Percentiles rank a stretch among this genome's conserved stretches.
Evolutionary conservation across 2,113 vertebrate species (phyloP).

Genomic region (Spheniscus mendiculus): DNA sequence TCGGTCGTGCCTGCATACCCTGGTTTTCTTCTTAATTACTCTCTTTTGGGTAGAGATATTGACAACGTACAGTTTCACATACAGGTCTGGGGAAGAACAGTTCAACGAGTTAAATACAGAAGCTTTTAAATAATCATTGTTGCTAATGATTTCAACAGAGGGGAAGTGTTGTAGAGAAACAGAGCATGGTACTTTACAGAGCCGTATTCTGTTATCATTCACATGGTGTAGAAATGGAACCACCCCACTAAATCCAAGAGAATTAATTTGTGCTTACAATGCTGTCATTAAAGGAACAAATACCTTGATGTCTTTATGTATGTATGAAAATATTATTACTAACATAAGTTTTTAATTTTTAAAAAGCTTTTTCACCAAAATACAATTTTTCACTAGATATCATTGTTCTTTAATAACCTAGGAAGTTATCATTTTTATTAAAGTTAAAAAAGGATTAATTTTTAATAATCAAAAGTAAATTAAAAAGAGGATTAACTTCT

Average conservation of each 20-base stretch:
- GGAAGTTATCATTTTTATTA: background rate
- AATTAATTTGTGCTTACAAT: background rate
- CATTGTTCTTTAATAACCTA: background rate
- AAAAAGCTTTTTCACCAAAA: background rate
- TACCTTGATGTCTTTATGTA: background rate
- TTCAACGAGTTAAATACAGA: background rate
- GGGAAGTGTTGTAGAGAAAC: background rate
- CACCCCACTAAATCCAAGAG: background rate
- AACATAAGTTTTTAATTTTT: background rate
- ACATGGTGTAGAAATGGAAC: background rate
- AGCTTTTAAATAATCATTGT: background rate
- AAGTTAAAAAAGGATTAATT: background rate
- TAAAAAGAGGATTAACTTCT: background rate
- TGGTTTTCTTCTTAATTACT: conserved; percentile 99
- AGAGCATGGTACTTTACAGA: background rate
- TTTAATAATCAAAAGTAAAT: background rate
- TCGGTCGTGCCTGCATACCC: conserved; percentile 95
- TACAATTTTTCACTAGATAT: background rate
- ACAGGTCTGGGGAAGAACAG: conserved; percentile 84
- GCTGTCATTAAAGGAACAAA: background rate
- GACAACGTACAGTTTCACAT: conserved; percentile 97
- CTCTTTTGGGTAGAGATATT: conserved; percentile 96
- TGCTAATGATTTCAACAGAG: background rate
- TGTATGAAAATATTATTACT: background rate
- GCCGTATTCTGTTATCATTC: background rate